phyloP scores from a whole-genome alignment of 2,113 vertebrate species.

The Chaetodon auriga region DNA sequence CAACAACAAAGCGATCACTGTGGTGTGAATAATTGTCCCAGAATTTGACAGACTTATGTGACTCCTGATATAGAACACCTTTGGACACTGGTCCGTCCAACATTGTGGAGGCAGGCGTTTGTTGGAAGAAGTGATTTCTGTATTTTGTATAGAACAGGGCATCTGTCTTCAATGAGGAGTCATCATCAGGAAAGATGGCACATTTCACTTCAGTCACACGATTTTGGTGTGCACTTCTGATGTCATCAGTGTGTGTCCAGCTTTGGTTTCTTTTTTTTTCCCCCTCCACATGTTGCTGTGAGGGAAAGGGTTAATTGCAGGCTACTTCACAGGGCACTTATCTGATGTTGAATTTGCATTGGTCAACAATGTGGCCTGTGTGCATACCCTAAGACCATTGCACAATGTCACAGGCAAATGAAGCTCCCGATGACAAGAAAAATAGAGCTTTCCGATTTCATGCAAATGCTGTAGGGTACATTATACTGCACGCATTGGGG shows the following conservation, averaged over 20 bases:
- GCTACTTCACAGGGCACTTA: slow-evolving; percentile 48
- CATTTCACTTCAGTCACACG: neutral
- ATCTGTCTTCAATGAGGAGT: neutral
- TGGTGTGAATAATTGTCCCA: slow-evolving; percentile 18
- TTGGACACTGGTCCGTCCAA: neutral
- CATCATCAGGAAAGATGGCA: neutral
- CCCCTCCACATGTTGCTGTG: neutral
- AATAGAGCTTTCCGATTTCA: neutral
- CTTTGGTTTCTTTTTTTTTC: neutral
- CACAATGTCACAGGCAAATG: slow-evolving; percentile 43
- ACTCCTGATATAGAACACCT: neutral
- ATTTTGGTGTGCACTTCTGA: slow-evolving; percentile 21
- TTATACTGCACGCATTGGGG: neutral
- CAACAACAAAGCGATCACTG: slow-evolving; percentile 3
- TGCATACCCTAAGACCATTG: slow-evolving; percentile 30
- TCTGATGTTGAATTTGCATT: slow-evolving; percentile 54
- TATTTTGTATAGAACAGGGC: neutral
- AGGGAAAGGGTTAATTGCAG: slow-evolving; percentile 40
- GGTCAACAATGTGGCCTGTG: slow-evolving; percentile 54
- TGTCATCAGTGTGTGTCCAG: slow-evolving; percentile 25
- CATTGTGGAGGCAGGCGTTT: neutral
- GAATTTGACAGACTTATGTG: slow-evolving; percentile 11
- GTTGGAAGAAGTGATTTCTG: neutral
- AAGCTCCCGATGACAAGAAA: neutral
- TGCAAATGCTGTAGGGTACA: neutral